Base-by-base conservation (phyloP, 2,888 invertebrate genomes). In the Anarsia innoxiella region DNA sequence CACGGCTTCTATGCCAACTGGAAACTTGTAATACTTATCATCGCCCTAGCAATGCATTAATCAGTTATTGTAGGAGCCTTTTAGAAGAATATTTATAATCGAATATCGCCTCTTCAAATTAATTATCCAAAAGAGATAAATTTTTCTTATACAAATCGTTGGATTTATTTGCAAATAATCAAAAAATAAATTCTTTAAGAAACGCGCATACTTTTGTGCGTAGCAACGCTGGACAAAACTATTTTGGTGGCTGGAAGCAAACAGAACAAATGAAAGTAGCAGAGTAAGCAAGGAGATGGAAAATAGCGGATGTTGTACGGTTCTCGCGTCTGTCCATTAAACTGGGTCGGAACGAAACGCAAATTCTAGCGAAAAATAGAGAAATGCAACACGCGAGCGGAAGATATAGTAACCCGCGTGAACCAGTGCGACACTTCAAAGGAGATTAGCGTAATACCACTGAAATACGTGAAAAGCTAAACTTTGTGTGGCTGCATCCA, bases 271-370 rank as follows among this genome's bases (percentile, higher is more conserved):
- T 44, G 44, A 49, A 48, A 49, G 41, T 31, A 61, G 49, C 51
- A 54, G 42, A 50, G 56, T 59, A 66, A 65, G 58, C 59, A 62
- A 60, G 59, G 45, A 64, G 64, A 67, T 64, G 61, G 62, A 65
- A 73, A 73, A 70, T 53, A 66, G 59, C 65, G 68, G 65, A 70
- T 67, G 65, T 66, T 64, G 62, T 59, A 57, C 59, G 55, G 56
- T 25, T 58, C 52, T 49, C 58, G 56, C 51, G 54, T 57, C 59
- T 67, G 53, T 61, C 71, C 69, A 70, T 73, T 74, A 74, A 69
- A 64, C 61, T 55, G 59, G 59, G 58, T 58, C 53, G 59, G 59
- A 48, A 51, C 48, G 51, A 52, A 59, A 56, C 59, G 60, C 48
- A 60, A 66, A 66, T 64, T 64, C 59, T 49, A 52, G 54, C 50